Conservation (phyloP, 2,888 invertebrate genomes). For the Nycteola revayana region DNA sequence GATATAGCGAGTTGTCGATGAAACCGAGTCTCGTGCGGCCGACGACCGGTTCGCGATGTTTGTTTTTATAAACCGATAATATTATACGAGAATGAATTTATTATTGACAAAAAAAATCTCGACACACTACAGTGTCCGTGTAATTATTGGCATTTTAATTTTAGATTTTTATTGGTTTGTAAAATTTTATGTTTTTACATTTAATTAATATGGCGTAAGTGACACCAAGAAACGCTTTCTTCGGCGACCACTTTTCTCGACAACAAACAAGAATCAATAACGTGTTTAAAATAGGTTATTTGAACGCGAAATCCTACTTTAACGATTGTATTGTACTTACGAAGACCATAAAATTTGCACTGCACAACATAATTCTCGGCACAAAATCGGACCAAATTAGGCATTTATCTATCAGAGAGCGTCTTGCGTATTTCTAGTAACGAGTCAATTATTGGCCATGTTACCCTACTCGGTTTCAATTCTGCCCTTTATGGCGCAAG, state of each 20-base stretch:
- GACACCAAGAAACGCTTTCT: not conserved
- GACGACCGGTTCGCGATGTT: conserved; percentile 36
- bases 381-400: conserved; percentile 20
- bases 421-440: conserved; percentile 37
- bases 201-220: conserved; percentile 16
- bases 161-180: conserved; percentile 21
- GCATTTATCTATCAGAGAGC: conserved; percentile 21
- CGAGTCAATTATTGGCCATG: conserved; percentile 58
- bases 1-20: conserved; percentile 43
- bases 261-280: too few relatives aligned
- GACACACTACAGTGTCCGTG: conserved; percentile 12
- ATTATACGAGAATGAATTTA: conserved; percentile 29
- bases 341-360: conserved; percentile 11
- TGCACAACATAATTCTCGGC: conserved; percentile 18
- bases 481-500: conserved; percentile 33
- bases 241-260: too few relatives aligned
- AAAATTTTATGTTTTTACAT: conserved; percentile 19
- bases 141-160: conserved; percentile 23
- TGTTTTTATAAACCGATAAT: conserved; percentile 43
- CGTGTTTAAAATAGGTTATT: too few relatives aligned
- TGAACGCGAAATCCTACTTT: too few relatives aligned
- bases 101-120: conserved; percentile 30
- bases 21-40: conserved; percentile 35
- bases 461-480: conserved; percentile 45
- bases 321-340: conserved; percentile 4